Conservation (phyloP, 1,140 invertebrate species). For the Bombus huntii region DNA sequence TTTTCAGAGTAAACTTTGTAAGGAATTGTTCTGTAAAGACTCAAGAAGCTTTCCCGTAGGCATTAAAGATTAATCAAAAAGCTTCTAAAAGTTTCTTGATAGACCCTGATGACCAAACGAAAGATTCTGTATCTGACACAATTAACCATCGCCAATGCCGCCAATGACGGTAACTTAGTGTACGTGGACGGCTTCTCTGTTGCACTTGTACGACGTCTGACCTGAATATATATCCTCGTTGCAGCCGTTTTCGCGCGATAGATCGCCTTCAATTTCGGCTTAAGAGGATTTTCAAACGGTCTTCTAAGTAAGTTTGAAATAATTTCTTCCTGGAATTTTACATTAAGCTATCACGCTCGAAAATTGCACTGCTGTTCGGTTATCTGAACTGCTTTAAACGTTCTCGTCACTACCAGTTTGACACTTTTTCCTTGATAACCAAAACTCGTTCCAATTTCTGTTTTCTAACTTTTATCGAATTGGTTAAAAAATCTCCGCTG, state of each 20-base stretch:
- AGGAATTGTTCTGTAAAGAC: not conserved
- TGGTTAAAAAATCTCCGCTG: too few relatives aligned
- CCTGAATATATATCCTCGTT: conserved; percentile 64
- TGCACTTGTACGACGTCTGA: conserved; percentile 69
- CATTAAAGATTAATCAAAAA: not conserved
- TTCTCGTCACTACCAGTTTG: not conserved
- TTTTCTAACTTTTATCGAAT: too few relatives aligned
- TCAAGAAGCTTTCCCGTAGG: not conserved
- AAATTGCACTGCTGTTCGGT: not conserved
- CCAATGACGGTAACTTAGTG: conserved; percentile 24
- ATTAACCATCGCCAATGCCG: conserved; percentile 43
- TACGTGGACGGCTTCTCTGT: conserved; percentile 69
- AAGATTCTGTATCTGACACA: conserved; percentile 43
- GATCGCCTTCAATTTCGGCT: conserved; percentile 16
- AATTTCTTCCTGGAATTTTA: not conserved
- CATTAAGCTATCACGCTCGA: not conserved
- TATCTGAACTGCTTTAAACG: not conserved
- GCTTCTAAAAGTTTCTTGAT: not conserved
- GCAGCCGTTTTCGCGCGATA: not conserved
- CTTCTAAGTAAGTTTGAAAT: not conserved
- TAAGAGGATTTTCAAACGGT: conserved; percentile 22
- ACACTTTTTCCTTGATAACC: not conserved
- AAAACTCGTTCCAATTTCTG: not conserved
- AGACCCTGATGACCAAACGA: not conserved
- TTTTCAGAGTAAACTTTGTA: not conserved